Evolutionary conservation across 2,888 invertebrate species (phyloP).

Genomic region (Tipula confusa): DNA sequence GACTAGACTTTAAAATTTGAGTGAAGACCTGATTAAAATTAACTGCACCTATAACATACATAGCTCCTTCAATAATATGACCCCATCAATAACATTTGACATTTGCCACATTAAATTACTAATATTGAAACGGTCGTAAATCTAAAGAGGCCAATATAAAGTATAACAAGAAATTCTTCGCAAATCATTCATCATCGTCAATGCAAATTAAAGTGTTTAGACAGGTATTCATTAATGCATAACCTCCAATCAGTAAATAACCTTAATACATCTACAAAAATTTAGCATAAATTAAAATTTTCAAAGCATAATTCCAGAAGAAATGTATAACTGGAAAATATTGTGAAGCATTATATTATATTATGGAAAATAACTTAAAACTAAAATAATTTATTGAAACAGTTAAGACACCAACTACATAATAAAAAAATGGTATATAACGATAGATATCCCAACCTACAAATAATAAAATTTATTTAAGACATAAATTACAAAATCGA

Average conservation of each 20-base stretch:
- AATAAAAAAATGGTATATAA: not conserved
- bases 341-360: too few relatives aligned
- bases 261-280: not conserved
- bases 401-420: not conserved
- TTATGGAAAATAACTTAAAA: not conserved
- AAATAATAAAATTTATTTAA: not conserved
- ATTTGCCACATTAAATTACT: too few relatives aligned
- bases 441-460: not conserved
- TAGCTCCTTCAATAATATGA: too few relatives aligned
- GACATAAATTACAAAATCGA: conserved; percentile 25
- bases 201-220: not conserved
- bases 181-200: not conserved
- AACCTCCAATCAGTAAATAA: not conserved
- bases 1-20: too few relatives aligned
- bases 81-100: too few relatives aligned
- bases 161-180: too few relatives aligned
- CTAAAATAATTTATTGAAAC: not conserved
- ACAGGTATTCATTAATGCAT: not conserved
- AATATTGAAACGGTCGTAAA: too few relatives aligned
- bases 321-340: not conserved
- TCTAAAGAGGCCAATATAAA: too few relatives aligned
- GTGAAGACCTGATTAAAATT: too few relatives aligned
- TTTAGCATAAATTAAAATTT: not conserved
- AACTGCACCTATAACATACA: too few relatives aligned
- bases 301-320: not conserved